Conservation (phyloP, 1,140 invertebrate species). For the Pseudomyrmex pallidus region DNA sequence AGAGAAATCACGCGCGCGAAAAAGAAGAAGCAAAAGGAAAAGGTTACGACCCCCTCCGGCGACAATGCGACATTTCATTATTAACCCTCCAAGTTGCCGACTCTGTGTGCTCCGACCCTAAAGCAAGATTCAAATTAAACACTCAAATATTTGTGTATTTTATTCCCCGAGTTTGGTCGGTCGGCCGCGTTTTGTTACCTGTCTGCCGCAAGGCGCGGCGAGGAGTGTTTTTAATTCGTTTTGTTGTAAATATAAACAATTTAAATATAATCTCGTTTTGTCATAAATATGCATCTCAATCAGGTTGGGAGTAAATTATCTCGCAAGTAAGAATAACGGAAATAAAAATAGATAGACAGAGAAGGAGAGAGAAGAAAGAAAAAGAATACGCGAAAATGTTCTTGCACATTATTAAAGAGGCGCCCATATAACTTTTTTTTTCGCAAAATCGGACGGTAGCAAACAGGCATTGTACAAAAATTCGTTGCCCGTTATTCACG, state of each 20-base stretch:
- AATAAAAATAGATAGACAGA: background rate
- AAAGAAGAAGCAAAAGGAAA: background rate
- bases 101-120: conserved; percentile 17
- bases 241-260: conserved; percentile 63
- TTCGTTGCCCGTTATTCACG: conserved; percentile 26
- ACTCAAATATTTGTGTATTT: conserved; percentile 74
- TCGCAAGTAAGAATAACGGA: conserved; percentile 49
- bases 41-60: conserved; percentile 54
- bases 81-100: conserved; percentile 68
- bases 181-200: conserved; percentile 62
- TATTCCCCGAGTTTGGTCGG: conserved; percentile 60
- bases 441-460: conserved; percentile 25
- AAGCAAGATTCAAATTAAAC: conserved; percentile 72
- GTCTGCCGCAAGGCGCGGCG: conserved; percentile 51
- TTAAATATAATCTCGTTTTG: too few relatives aligned
- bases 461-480: conserved; percentile 42
- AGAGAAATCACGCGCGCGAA: background rate
- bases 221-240: conserved; percentile 70
- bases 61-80: conserved; percentile 83
- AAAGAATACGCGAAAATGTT: conserved; percentile 54
- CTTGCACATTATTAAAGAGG: conserved; percentile 40
- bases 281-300: conserved; percentile 40
- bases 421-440: conserved; percentile 46
- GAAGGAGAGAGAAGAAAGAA: background rate
- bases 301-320: conserved; percentile 76